These are phyloP conservation scores for Oryzias melastigma DNA, from an alignment of 2,113 vertebrate genomes.

Conservation along the genomic window DNA sequence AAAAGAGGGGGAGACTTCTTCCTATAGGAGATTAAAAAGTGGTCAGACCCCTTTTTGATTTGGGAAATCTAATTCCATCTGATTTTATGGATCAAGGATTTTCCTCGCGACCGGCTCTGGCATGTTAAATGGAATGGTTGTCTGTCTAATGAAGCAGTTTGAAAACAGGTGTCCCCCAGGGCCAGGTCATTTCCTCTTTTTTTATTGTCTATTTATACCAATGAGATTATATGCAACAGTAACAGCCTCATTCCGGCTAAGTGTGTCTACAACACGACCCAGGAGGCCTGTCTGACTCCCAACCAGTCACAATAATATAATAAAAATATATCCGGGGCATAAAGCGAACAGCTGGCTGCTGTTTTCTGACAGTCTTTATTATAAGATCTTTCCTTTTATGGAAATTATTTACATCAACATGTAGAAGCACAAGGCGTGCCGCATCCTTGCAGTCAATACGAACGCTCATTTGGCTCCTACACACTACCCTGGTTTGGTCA, in stretches of 20 bases:
- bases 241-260: constrained; percentile 58
- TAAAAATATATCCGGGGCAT: constrained; percentile 17
- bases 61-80: constrained; percentile 63
- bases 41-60: constrained; percentile 63
- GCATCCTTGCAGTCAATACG: constrained; percentile 39
- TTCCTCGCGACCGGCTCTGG: constrained; percentile 52
- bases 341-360: constrained; percentile 20
- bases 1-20: constrained; percentile 11
- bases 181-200: constrained; percentile 61
- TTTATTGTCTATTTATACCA: constrained; percentile 70
- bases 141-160: constrained; percentile 69
- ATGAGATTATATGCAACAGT: constrained; percentile 70
- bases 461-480: constrained; percentile 38
- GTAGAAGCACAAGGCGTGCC: constrained; percentile 13
- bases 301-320: constrained; percentile 25
- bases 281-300: constrained; percentile 44
- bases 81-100: constrained; percentile 73
- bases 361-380: constrained; percentile 1
- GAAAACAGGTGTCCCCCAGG: constrained; percentile 67
- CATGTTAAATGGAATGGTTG: constrained; percentile 67
- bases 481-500: constrained; percentile 48
- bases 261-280: constrained; percentile 50
- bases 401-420: constrained; percentile 25
- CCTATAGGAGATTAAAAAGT: constrained; percentile 39
- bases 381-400: constrained; percentile 13